A percentile compares a stretch with the other conserved stretches of the same genome.
Evolutionary conservation across 1,140 invertebrate species (phyloP).

Genomic region (Uloborus diversus): DNA sequence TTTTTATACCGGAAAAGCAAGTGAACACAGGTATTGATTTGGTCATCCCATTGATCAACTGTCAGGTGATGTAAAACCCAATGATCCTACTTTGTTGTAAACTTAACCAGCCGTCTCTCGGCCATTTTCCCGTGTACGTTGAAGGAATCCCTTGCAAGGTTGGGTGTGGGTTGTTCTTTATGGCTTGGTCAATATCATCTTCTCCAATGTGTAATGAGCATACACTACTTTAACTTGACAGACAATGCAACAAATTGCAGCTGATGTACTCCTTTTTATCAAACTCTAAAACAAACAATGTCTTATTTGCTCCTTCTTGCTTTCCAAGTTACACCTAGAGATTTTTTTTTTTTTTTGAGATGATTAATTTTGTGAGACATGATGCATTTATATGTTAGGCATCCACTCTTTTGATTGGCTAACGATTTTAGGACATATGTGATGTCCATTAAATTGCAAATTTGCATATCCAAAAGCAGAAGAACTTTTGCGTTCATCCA

Average conservation of each 20-base stretch:
- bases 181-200: neutral
- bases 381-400: no score
- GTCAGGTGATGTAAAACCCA: neutral
- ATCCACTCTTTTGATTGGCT: no score
- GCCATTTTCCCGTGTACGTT: neutral
- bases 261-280: neutral
- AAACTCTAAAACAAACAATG: no score
- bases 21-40: neutral
- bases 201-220: neutral
- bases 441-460: no score
- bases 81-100: neutral
- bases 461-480: no score
- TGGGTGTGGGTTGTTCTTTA: neutral
- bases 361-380: no score
- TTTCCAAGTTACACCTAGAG: no score
- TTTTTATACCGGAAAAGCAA: neutral
- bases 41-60: conserved; percentile 1
- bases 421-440: no score
- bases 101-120: neutral
- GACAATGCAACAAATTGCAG: neutral
- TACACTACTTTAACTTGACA: neutral
- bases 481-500: no score
- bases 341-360: no score
- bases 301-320: no score
- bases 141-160: neutral